A percentile compares a stretch with the other conserved stretches of the same genome.
Evolutionary conservation across 2,888 invertebrate species (phyloP).

Genomic region (Morinoia aosen): DNA sequence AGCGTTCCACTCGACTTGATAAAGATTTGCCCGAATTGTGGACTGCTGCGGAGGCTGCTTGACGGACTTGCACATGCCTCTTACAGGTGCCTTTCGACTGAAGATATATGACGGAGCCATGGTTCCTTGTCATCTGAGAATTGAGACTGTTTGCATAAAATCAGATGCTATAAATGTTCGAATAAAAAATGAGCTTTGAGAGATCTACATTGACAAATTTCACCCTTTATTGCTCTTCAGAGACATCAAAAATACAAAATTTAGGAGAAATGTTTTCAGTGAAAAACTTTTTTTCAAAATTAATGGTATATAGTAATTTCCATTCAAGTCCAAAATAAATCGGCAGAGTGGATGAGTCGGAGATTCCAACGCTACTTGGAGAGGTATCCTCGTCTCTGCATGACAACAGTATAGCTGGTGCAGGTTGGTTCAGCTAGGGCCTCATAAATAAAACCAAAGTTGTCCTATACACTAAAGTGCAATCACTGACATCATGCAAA

Average conservation of each 20-base stretch:
- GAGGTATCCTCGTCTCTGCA: background rate
- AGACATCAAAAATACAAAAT: background rate
- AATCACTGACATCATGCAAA: background rate
- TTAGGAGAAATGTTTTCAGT: background rate
- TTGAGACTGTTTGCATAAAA: background rate
- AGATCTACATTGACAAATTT: background rate
- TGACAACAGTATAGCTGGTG: background rate
- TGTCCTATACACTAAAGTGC: background rate
- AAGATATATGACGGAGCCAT: background rate
- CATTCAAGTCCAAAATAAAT: background rate
- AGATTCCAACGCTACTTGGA: background rate
- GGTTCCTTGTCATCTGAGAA: background rate
- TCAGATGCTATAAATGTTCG: background rate
- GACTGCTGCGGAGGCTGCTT: background rate
- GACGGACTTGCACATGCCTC: background rate
- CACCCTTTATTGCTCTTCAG: background rate
- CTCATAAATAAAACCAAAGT: background rate
- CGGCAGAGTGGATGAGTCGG: background rate
- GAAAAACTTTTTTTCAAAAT: background rate
- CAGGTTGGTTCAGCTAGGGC: background rate
- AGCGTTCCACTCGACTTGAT: conserved; percentile 46
- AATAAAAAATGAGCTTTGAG: background rate
- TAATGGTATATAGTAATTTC: background rate
- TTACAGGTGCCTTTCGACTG: background rate
- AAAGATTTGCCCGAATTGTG: conserved; percentile 34